Conservation (phyloP, 2,113 vertebrate genomes). For the Cheirogaleus medius region DNA sequence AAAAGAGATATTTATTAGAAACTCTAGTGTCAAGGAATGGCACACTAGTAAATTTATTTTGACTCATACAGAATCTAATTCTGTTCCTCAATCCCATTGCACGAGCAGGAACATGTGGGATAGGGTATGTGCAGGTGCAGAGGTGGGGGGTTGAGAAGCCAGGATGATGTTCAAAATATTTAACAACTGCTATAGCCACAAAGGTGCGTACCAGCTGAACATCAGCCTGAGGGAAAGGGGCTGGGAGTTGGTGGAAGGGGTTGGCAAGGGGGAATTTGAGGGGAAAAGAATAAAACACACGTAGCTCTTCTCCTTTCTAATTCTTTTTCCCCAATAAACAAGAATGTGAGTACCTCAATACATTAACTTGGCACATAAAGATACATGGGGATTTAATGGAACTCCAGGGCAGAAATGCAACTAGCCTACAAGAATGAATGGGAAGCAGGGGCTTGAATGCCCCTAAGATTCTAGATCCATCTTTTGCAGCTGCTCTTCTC, state of each 20-base stretch:
- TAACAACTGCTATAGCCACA: not conserved
- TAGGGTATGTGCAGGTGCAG: not conserved
- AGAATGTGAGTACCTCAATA: not conserved
- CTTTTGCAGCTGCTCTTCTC: not conserved
- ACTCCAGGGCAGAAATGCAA: not conserved
- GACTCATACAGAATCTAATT: not conserved
- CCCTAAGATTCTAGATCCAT: not conserved
- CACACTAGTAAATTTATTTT: not conserved
- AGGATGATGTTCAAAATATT: not conserved
- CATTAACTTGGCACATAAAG: not conserved
- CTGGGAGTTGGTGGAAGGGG: not conserved
- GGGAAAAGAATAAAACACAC: not conserved
- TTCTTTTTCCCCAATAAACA: not conserved
- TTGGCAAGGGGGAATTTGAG: too few relatives aligned
- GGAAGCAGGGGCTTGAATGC: not conserved
- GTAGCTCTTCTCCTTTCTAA: not conserved
- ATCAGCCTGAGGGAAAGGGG: not conserved
- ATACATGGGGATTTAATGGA: not conserved
- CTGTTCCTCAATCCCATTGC: not conserved
- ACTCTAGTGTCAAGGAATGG: not conserved
- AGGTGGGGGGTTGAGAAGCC: not conserved
- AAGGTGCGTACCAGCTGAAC: not conserved
- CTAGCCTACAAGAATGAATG: not conserved
- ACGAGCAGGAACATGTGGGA: not conserved
- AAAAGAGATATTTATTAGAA: not conserved